Base-by-base conservation (phyloP, 2,888 invertebrate species). In the Perizoma flavofasciatum region DNA sequence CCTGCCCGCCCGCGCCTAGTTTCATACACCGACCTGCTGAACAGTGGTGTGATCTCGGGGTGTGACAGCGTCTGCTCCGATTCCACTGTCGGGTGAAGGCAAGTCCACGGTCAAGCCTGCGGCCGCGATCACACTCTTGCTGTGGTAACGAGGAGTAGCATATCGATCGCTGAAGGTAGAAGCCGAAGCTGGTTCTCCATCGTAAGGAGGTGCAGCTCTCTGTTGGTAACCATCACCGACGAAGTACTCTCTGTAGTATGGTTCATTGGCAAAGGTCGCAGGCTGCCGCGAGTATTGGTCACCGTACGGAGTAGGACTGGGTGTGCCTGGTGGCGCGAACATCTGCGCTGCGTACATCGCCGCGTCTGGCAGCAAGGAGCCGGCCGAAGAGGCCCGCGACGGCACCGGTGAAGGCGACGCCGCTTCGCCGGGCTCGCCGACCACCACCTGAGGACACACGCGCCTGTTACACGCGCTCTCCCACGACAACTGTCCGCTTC, bases 81-180 rank as follows among this genome's bases (percentile, higher is more conserved):
- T 98, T 68, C 98, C 98, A 82, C 97, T 97, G 93, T 98, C 98
- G 35, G 98, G 98, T 74, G 98, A 98, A 35, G 98, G 98, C 82
- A 98, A 94, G 92, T 98, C 98, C 81, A 98, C 98, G 53, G 97
- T 97, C 72, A 98, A 95, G 46, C 97, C 97, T 68, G 95, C 95
- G 61, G 95, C 95, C 52, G 95, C 94, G 79, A 96, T 94, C 81
- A 95, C 93, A 79, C 95, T 93, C 91, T 95, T 93, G 81, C 95
- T 94, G 79, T 95, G 95, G 87, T 96, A 96, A 69, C 94, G 93
- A 75, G 94, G 94, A 41, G 95, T 93, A 48, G 94, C 94, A 78
- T 95, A 95, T 71, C 95, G 89, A 79, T 95, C 95, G 69, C 94
- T 94, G 79, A 95, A 95, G 73, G 93, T 94, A 59, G 93, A 93